These are phyloP conservation scores for Petrocephalus zakoni DNA, from an alignment of 2,113 vertebrate species.

Conservation along the genomic window DNA sequence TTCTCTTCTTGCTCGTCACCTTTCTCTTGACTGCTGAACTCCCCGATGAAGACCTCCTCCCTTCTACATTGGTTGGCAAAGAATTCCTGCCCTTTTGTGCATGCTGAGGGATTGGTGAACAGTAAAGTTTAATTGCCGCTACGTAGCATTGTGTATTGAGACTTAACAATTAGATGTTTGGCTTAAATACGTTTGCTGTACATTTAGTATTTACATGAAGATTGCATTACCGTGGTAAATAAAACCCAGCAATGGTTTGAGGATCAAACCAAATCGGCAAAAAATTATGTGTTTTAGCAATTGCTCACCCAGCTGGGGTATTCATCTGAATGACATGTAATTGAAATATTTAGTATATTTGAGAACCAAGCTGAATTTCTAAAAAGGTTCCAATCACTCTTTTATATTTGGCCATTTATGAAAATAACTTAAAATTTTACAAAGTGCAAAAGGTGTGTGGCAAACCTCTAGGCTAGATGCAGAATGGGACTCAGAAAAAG, in stretches of 20 bases:
- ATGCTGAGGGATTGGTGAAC: background rate
- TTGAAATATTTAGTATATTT: background rate
- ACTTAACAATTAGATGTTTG: background rate
- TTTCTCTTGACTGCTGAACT: background rate
- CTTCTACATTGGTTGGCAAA: background rate
- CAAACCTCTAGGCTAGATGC: background rate
- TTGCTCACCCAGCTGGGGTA: conserved; percentile 33
- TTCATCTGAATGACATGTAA: conserved; percentile 23
- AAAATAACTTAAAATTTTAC: background rate
- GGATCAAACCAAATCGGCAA: background rate
- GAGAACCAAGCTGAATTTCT: background rate
- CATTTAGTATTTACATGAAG: background rate
- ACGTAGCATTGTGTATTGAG: background rate
- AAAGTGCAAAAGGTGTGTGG: background rate
- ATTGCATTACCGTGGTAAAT: background rate
- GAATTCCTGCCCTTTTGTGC: conserved; percentile 9
- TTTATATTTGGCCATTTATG: background rate
- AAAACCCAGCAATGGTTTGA: background rate
- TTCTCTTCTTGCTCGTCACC: conserved; percentile 28
- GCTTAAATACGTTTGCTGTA: background rate
- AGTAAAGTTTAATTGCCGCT: background rate
- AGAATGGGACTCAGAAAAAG: background rate
- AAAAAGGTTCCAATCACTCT: no score
- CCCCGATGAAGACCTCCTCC: background rate
- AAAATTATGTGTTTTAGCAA: background rate